These are phyloP conservation scores for Lithosia quadra DNA, from an alignment of 2,888 invertebrate species.

Conservation along the genomic window DNA sequence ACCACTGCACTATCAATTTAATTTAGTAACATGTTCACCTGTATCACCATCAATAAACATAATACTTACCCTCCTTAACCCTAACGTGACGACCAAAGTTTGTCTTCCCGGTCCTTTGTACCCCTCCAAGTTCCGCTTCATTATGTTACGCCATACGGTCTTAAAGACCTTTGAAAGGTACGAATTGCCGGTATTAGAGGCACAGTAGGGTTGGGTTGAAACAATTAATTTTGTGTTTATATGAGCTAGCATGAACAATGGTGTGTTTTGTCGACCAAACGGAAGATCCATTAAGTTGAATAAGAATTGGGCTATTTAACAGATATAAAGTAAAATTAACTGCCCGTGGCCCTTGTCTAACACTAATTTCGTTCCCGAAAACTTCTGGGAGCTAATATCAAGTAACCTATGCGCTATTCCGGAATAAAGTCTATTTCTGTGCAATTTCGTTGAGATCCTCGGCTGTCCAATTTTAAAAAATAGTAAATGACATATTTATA, in stretches of 20 bases:
- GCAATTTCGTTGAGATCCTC: too few species aligned
- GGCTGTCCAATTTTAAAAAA: too few species aligned
- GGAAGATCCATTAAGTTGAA: not conserved
- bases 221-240: slow-evolving; percentile 6
- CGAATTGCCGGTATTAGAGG: slow-evolving; percentile 5
- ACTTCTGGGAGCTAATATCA: too few species aligned
- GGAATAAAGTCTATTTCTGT: too few species aligned
- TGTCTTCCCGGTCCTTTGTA: slow-evolving; percentile 9
- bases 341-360: too few species aligned
- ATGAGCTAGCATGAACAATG: slow-evolving; percentile 1
- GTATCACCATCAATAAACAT: not conserved
- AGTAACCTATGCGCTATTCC: too few species aligned
- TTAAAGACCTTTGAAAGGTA: slow-evolving; percentile 9
- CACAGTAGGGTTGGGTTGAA: not conserved
- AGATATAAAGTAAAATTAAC: too few species aligned
- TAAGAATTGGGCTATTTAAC: not conserved
- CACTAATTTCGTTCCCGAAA: too few species aligned
- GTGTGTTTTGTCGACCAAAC: not conserved
- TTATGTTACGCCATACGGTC: not conserved
- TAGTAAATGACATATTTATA: too few species aligned
- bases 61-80: slow-evolving; percentile 2
- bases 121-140: slow-evolving; percentile 1
- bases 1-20: not conserved
- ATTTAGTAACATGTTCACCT: slow-evolving; percentile 1
- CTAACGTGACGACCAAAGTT: slow-evolving; percentile 17